These are phyloP conservation scores for Athene cunicularia DNA, from an alignment of 2,113 vertebrate genomes.

Conservation along the genomic window DNA sequence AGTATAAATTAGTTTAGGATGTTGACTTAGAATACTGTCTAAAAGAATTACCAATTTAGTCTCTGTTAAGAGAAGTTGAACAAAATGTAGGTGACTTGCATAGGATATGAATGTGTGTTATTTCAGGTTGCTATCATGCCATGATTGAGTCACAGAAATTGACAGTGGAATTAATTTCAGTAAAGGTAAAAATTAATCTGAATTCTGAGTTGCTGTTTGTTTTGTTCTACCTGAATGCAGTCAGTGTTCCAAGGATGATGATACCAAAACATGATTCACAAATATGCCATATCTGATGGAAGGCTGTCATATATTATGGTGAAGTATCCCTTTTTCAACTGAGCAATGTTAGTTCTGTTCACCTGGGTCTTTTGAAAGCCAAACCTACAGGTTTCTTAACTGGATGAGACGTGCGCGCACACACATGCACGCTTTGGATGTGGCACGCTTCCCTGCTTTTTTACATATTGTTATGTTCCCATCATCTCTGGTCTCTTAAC, in stretches of 20 bases:
- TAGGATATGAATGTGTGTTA: not conserved
- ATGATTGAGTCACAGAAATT: not conserved
- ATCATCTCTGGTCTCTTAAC: not conserved
- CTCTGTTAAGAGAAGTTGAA: not conserved
- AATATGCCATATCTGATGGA: not conserved
- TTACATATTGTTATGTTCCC: not conserved
- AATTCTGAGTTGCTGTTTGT: not conserved
- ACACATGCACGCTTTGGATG: accelerated
- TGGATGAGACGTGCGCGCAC: accelerated
- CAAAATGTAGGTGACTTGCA: not conserved
- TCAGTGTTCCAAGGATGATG: not conserved
- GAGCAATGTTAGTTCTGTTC: not conserved
- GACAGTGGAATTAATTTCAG: not conserved
- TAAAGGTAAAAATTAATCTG: not conserved
- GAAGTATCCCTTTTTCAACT: not conserved
- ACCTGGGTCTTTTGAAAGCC: not conserved
- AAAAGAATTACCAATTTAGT: not conserved
- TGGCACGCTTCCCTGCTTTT: not conserved
- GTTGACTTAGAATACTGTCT: not conserved
- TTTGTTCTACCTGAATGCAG: not conserved
- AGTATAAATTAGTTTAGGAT: not conserved
- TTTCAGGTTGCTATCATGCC: not conserved
- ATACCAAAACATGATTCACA: not conserved
- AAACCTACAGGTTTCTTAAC: not conserved
- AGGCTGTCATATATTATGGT: accelerated